Conservation (phyloP, 2,797 vertebrate genomes). For the Coranthus polyacanthus region DNA sequence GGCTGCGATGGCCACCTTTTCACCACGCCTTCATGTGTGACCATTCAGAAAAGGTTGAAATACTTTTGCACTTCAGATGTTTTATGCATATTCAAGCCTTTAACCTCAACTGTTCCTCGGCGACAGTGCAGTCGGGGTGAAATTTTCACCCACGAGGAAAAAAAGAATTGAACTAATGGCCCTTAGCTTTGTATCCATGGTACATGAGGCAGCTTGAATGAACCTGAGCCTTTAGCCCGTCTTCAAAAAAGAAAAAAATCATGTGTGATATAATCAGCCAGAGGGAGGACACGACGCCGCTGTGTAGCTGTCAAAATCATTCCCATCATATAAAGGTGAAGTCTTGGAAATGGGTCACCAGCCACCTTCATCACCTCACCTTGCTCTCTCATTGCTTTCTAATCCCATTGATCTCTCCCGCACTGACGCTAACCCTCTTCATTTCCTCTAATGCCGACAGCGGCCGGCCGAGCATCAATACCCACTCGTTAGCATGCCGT, state of each 20-base stretch:
- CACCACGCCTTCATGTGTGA: no score
- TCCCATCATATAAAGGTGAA: not conserved
- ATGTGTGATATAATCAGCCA: not conserved
- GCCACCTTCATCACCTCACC: constrained; percentile 6
- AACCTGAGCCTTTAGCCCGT: not conserved
- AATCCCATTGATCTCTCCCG: constrained; percentile 25
- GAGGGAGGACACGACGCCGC: not conserved
- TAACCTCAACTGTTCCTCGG: no score
- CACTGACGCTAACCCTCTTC: constrained; percentile 13
- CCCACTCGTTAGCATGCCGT: constrained; percentile 42
- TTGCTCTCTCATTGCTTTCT: constrained; percentile 18
- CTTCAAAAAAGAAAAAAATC: not conserved
- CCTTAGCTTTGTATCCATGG: no score
- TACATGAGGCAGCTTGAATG: no score
- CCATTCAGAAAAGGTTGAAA: no score
- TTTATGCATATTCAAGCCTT: no score
- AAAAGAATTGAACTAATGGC: no score
- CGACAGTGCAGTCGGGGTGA: no score
- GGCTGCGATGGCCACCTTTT: no score
- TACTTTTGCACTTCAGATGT: no score
- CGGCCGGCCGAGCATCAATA: constrained; percentile 16
- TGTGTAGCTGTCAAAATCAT: not conserved
- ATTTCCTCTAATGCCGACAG: constrained; percentile 22
- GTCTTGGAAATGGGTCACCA: constrained; percentile 3
- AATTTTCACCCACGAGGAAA: no score